These are phyloP conservation scores for Chelonia mydas DNA, from an alignment of 2,797 vertebrate species.

Conservation along the genomic window DNA sequence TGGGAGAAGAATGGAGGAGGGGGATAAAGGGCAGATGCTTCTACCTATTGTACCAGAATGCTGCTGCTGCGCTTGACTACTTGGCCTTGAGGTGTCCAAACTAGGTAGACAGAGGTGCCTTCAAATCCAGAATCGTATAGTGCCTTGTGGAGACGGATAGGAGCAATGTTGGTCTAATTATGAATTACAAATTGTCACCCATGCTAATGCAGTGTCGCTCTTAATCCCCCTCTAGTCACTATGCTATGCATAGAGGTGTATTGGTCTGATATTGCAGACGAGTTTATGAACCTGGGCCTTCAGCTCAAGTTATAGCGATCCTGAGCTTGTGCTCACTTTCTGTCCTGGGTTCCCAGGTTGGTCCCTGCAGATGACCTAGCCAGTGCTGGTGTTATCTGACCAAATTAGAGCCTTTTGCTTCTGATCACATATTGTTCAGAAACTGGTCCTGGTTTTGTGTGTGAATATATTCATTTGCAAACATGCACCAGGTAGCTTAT, in stretches of 20 bases:
- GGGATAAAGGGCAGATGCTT: background rate
- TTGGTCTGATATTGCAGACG: background rate
- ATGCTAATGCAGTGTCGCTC: background rate
- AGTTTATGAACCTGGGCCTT: background rate
- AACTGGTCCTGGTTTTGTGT: background rate
- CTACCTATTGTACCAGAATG: background rate
- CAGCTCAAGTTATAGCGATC: background rate
- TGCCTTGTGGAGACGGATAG: background rate
- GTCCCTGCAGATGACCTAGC: background rate
- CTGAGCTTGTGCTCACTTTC: background rate
- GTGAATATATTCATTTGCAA: background rate
- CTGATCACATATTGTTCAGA: background rate
- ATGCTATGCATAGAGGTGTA: background rate
- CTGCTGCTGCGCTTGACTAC: background rate
- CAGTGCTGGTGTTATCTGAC: background rate
- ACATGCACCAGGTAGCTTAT: background rate
- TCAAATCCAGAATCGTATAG: background rate
- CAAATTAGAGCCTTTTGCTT: background rate
- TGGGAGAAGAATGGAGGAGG: background rate
- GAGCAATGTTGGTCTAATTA: background rate
- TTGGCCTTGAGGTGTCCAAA: background rate
- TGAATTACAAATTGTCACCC: background rate
- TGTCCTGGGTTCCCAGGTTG: background rate
- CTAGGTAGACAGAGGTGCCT: background rate
- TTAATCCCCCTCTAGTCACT: background rate